Evolutionary conservation across 1,140 invertebrate species (phyloP).

Genomic region (Cotesia vestalis): DNA sequence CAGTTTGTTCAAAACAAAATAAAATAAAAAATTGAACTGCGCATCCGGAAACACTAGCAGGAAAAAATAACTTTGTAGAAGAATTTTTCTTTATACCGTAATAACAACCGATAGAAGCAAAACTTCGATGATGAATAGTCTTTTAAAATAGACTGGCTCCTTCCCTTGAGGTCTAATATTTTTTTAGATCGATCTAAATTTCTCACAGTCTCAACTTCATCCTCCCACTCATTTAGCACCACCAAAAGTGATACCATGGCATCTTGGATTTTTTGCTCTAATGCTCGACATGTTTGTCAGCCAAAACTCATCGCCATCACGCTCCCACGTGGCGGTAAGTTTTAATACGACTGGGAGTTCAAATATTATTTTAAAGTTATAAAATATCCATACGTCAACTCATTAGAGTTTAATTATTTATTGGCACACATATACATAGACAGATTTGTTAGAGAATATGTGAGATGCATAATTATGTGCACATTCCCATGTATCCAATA

Average conservation of each 20-base stretch:
- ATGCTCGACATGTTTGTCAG: conserved; percentile 15
- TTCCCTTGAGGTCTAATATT: too few relatives aligned
- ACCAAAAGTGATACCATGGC: not conserved
- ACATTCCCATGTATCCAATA: conserved; percentile 13
- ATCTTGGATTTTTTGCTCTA: conserved; percentile 17
- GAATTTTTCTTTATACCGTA: not conserved
- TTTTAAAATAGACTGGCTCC: too few relatives aligned
- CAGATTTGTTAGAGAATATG: not conserved
- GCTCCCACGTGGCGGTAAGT: not conserved
- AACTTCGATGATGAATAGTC: too few relatives aligned
- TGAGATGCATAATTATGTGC: not conserved
- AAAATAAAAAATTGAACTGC: too few relatives aligned
- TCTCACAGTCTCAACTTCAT: not conserved
- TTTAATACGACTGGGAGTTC: not conserved
- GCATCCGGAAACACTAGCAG: too few relatives aligned
- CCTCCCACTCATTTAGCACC: not conserved
- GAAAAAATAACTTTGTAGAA: too few relatives aligned
- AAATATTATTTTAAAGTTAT: not conserved
- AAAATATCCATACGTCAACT: not conserved
- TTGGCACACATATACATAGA: too few relatives aligned
- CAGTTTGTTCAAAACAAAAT: too few relatives aligned
- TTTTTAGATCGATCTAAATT: conserved; percentile 12
- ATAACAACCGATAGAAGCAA: not conserved
- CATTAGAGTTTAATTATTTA: too few relatives aligned
- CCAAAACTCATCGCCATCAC: not conserved